A percentile compares a stretch with the other conserved stretches of the same genome.
Conservation (phyloP, 2,888 invertebrate genomes). For the Phaonia tiefii region DNA sequence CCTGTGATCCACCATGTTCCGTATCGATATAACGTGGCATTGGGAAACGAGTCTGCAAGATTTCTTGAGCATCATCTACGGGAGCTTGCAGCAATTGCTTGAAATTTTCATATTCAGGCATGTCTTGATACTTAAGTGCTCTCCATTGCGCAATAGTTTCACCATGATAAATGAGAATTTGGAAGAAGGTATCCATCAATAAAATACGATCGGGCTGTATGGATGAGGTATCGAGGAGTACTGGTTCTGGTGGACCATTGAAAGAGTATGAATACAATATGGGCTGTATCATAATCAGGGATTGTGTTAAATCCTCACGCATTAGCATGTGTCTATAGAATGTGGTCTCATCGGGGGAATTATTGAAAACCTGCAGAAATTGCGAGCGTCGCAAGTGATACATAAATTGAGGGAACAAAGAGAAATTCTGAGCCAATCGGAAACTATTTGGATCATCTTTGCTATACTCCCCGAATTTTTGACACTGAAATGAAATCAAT, state of each 20-base stretch:
- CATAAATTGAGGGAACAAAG: conserved; percentile 99
- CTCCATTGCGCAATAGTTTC: conserved; percentile 99
- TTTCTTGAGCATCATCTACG: conserved; percentile 98
- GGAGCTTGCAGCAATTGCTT: conserved; percentile 95
- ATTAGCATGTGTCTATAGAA: conserved; percentile 99
- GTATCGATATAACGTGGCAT: conserved; percentile 99
- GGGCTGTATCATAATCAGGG: conserved; percentile 99
- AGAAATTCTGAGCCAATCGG: conserved; percentile 97
- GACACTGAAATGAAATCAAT: conserved; percentile 85
- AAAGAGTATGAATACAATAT: conserved; percentile 99
- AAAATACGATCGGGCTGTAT: conserved; percentile 98
- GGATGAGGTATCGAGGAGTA: conserved; percentile 97
- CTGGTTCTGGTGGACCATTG: conserved; percentile 98
- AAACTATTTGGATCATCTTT: conserved; percentile 99
- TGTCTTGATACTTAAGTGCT: conserved; percentile 96
- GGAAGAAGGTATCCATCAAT: conserved; percentile 99
- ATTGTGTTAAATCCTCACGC: conserved; percentile 98
- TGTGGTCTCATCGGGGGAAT: conserved; percentile 99
- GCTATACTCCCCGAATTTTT: conserved; percentile 99
- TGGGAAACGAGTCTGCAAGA: conserved; percentile 96
- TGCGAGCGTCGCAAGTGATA: conserved; percentile 98
- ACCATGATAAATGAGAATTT: conserved; percentile 99
- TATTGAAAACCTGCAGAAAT: conserved; percentile 99
- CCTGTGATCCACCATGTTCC: conserved; percentile 99
- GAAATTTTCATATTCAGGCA: conserved; percentile 98